Evolutionary conservation across 1,140 invertebrate species (phyloP), one percentile per base, ranked within the genome.

Genomic region (Papilio xuthus): DNA sequence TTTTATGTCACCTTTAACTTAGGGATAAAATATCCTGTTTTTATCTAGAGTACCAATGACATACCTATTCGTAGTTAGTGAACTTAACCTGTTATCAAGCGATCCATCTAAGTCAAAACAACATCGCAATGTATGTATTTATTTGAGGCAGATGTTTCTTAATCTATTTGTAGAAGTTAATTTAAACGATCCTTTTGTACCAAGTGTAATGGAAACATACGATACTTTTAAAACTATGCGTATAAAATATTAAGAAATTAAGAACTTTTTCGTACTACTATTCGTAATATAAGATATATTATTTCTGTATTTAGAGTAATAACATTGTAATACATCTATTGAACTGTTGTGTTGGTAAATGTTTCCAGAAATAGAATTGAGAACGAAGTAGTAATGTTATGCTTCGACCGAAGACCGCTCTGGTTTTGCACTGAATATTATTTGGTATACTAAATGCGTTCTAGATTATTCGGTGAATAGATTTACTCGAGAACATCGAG

Each of bases 281-380:
- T 12, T 42, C 6, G 9, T 44, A 47, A 13, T 15, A 0, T 3
- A 37, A 60, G 56, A 32, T 23, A 76, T 18, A 20, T 76, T 23
- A 37, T 37, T 37, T 63, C 56, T 41, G 56, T 42, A 41, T 10
- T 32, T 26, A 42, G 32, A 47, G 32, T 44, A 37, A 37, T 37
- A 72, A 56, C 20, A 37, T 42, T 41, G 42, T 63, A 63, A 63
- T 41, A n/a, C 56, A 42, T 20, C 53, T 42, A 42, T 76, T 76
- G 53, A 76, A 76, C 73, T 20, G 23, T 76, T n/a, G 53, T 4
- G 20, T 32, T 63, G 53, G 74, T 63, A 76, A 76, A 56, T 63
- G 74, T 76, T 76, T 76, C 74, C 44, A 23, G 74, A 76, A 76
- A 76, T 76, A 76, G 74, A 76, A 63, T 76, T 20, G 2, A 60